phyloP scores from a whole-genome alignment of 2,797 vertebrate species.

The Alectoris magna region DNA sequence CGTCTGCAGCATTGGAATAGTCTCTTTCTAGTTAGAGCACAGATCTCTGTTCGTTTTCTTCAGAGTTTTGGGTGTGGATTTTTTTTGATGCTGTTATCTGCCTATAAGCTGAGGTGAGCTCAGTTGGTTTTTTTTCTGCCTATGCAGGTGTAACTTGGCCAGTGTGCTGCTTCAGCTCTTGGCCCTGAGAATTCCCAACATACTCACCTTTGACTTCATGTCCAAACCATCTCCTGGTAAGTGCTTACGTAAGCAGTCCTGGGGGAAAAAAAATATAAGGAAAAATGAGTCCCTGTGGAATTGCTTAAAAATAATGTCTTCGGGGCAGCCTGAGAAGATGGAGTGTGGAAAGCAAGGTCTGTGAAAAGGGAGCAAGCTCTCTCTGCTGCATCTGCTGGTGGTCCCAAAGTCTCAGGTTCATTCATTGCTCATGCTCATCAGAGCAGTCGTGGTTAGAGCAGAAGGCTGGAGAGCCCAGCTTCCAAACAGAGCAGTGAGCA shows the following conservation, averaged over 20 bases:
- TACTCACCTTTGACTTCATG: slow-evolving; percentile 97
- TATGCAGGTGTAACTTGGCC: slow-evolving; percentile 90
- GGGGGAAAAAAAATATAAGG: not conserved
- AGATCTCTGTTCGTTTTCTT: not conserved
- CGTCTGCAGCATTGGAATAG: not conserved
- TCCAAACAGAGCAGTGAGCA: not conserved
- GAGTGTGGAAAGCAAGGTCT: not conserved
- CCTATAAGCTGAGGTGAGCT: not conserved
- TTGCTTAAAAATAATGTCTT: not conserved
- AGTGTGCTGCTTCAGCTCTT: slow-evolving; percentile 94
- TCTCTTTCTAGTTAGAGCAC: not conserved
- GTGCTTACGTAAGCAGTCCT: not conserved
- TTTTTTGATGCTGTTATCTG: not conserved
- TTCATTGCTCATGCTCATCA: not conserved
- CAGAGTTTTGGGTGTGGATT: too few relatives aligned
- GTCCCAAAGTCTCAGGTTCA: not conserved
- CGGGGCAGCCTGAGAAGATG: not conserved
- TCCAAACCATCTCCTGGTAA: slow-evolving; percentile 95
- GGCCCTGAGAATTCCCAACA: slow-evolving; percentile 90
- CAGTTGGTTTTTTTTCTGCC: not conserved
- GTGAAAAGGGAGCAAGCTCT: not conserved
- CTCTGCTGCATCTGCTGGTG: not conserved
- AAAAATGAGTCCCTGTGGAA: not conserved
- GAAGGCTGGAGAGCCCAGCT: not conserved
- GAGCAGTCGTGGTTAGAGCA: not conserved